These are phyloP conservation scores for Varecia variegata DNA, from an alignment of 2,797 vertebrate species.

Conservation along the genomic window DNA sequence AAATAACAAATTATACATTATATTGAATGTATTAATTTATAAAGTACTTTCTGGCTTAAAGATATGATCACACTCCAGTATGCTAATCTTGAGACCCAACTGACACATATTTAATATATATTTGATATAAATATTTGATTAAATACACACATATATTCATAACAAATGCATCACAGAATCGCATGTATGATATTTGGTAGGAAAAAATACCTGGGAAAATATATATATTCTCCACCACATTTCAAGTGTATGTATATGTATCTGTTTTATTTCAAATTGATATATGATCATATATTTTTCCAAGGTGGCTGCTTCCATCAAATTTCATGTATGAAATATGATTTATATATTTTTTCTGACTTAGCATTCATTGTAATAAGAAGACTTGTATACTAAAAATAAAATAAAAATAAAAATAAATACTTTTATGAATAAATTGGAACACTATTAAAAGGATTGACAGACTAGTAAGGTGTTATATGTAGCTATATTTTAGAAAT, in stretches of 20 bases:
- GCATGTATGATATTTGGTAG: constrained; percentile 24
- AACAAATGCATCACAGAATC: not conserved
- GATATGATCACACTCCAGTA: accelerated
- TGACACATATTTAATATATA: not conserved
- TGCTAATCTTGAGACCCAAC: not conserved
- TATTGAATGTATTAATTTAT: not conserved
- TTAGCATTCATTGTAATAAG: constrained; percentile 33
- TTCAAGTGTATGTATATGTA: not conserved
- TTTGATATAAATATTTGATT: constrained; percentile 54
- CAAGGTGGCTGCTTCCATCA: not conserved
- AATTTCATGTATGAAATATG: not conserved
- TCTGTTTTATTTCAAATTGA: not conserved
- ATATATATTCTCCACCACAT: not conserved
- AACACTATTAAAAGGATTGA: constrained; percentile 47
- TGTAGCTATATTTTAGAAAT: constrained; percentile 25
- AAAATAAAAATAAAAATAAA: constrained; percentile 66
- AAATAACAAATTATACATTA: not conserved
- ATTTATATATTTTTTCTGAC: not conserved
- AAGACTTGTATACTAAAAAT: constrained; percentile 40
- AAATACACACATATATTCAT: not conserved
- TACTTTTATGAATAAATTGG: constrained; percentile 40
- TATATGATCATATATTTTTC: not conserved
- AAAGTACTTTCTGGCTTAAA: not conserved
- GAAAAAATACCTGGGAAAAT: not conserved
- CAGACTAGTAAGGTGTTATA: constrained; percentile 36